Conservation (phyloP, 2,113 vertebrate genomes). For the Chloroceryle aenea region DNA sequence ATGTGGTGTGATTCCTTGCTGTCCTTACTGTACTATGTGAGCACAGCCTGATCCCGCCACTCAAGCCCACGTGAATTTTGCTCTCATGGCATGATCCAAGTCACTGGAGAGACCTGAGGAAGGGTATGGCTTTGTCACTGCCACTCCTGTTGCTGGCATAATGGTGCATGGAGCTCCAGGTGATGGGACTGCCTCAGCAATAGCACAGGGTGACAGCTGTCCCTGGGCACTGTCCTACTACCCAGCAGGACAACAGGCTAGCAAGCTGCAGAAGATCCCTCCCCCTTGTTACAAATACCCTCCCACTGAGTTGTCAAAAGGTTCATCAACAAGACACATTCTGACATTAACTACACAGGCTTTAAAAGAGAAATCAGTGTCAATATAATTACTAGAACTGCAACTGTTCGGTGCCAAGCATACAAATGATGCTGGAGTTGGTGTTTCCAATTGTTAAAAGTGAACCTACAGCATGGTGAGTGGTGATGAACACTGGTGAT, state of each 20-base stretch:
- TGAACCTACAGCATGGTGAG: not conserved
- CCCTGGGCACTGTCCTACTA: rapidly evolving
- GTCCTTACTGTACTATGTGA: not conserved
- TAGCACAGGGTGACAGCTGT: not conserved
- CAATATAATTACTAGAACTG: not conserved
- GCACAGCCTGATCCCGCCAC: not conserved
- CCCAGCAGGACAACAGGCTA: rapidly evolving
- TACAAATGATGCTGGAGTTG: not conserved
- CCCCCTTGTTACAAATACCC: not conserved
- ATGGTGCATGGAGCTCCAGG: not conserved
- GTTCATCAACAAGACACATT: not conserved
- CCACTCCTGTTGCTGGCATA: not conserved
- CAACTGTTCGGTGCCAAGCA: not conserved
- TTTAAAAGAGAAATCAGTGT: not conserved
- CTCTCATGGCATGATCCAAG: not conserved
- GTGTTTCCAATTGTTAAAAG: not conserved
- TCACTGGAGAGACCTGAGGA: not conserved
- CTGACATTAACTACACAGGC: not conserved
- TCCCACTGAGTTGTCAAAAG: rapidly evolving
- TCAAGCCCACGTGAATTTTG: not conserved
- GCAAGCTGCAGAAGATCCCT: not conserved
- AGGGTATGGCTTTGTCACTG: not conserved
- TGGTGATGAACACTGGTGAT: not conserved
- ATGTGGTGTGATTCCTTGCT: not conserved
- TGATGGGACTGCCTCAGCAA: not conserved